A percentile compares a stretch with the other conserved stretches of the same genome.
Evolutionary conservation across 2,113 vertebrate species (phyloP).

Genomic region (Oryzias curvinotus): DNA sequence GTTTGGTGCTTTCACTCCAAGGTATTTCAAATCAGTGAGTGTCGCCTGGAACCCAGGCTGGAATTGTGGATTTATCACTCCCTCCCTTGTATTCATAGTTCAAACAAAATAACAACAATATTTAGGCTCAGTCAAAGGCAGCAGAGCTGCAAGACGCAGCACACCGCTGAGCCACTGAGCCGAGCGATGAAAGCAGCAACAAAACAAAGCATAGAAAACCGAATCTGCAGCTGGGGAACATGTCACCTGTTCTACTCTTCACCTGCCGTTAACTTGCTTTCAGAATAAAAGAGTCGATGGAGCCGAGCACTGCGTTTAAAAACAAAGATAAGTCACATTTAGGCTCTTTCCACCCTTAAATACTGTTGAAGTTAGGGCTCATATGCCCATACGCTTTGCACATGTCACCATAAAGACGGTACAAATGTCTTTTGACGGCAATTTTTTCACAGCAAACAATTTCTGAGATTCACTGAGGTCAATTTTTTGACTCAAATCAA

Average conservation of each 20-base stretch:
- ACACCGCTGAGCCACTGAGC: slow-evolving; percentile 28
- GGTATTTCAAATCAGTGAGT: neutral
- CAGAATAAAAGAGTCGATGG: slow-evolving; percentile 7
- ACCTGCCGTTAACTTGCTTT: slow-evolving; percentile 9
- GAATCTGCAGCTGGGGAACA: slow-evolving; percentile 23
- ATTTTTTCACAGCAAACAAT: slow-evolving; percentile 3
- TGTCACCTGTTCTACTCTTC: slow-evolving; percentile 21
- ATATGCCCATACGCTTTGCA: slow-evolving; percentile 6
- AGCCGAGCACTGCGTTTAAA: neutral
- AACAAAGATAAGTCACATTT: too few species aligned
- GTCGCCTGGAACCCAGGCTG: slow-evolving; percentile 1
- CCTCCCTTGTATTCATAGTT: neutral
- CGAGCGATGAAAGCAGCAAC: slow-evolving; percentile 37
- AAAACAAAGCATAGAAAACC: slow-evolving; percentile 36
- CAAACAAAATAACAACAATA: neutral
- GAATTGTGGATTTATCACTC: slow-evolving; percentile 2
- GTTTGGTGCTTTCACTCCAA: neutral
- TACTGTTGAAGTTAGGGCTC: too few species aligned
- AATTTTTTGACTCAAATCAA: too few species aligned
- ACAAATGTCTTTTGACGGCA: neutral
- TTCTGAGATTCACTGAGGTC: slow-evolving; percentile 11
- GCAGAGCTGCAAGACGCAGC: slow-evolving; percentile 20
- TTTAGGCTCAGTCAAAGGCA: slow-evolving; percentile 10
- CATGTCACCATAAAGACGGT: neutral
- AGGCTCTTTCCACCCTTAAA: too few species aligned